Evolutionary conservation across 2,888 invertebrate genomes (phyloP).

Genomic region (Pterobdella sp.): DNA sequence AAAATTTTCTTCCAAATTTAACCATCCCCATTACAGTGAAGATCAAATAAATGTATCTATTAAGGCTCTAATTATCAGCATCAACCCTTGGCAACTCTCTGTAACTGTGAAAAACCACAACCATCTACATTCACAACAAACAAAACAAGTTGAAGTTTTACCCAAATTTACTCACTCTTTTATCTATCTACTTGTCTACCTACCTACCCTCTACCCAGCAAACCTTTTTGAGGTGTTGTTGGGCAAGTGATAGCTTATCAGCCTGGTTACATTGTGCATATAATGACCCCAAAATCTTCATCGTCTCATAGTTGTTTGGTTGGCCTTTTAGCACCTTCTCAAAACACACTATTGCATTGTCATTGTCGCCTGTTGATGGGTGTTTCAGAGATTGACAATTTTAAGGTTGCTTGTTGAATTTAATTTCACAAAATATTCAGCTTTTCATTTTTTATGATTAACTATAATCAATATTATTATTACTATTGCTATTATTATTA

Average conservation of each 20-base stretch:
- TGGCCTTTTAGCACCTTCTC: conserved; percentile 95
- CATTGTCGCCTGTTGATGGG: neutral
- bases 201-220: neutral
- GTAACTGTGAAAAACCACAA: neutral
- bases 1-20: neutral
- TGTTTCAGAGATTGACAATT: too few species aligned
- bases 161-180: neutral
- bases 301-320: conserved; percentile 96
- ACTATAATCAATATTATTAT: too few species aligned
- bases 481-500: too few species aligned
- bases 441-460: too few species aligned
- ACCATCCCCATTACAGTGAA: neutral
- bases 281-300: conserved; percentile 95
- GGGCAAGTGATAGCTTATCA: conserved; percentile 71
- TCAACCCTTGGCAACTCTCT: neutral
- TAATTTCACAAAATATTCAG: too few species aligned
- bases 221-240: conserved; percentile 66
- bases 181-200: neutral
- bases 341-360: conserved; percentile 88
- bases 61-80: neutral
- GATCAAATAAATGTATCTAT: too few species aligned
- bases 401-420: too few species aligned
- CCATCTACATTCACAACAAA: neutral
- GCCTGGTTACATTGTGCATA: conserved; percentile 69
- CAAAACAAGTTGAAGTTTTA: neutral